These are phyloP conservation scores for Callorhinus ursinus DNA, from an alignment of 2,113 vertebrate species.

Conservation along the genomic window DNA sequence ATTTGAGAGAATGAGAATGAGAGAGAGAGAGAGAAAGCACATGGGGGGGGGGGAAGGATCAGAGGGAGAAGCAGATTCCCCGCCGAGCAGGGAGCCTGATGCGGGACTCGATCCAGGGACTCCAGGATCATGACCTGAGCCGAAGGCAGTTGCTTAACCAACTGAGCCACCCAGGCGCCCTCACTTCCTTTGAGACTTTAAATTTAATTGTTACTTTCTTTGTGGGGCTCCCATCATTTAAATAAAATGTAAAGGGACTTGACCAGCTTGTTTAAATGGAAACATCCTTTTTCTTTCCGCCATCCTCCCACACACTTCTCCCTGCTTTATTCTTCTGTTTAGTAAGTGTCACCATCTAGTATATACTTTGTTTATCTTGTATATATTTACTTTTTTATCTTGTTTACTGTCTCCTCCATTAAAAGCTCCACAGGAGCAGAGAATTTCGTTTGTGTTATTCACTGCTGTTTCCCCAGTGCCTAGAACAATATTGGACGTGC, in stretches of 20 bases:
- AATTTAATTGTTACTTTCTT: neutral
- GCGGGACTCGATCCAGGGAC: too few relatives aligned
- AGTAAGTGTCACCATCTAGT: neutral
- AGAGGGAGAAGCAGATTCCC: too few relatives aligned
- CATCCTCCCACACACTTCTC: neutral
- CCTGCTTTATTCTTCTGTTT: neutral
- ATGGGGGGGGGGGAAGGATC: too few relatives aligned
- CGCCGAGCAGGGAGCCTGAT: too few relatives aligned
- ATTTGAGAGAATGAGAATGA: too few relatives aligned
- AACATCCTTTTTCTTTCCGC: neutral
- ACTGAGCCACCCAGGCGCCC: too few relatives aligned
- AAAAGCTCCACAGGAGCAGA: neutral
- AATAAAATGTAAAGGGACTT: conserved; percentile 24
- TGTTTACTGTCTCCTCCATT: neutral
- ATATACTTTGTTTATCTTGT: neutral
- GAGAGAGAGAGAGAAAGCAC: too few relatives aligned
- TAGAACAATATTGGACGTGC: neutral
- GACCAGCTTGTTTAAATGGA: neutral
- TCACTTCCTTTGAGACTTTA: neutral
- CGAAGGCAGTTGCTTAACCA: too few relatives aligned
- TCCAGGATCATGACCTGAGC: too few relatives aligned
- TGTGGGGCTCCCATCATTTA: neutral
- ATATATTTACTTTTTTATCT: neutral
- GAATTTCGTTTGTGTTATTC: conserved; percentile 7
- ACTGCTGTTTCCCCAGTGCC: neutral